Percentiles rank a stretch among this genome's conserved stretches.
Evolutionary conservation across 2,888 invertebrate species (phyloP).

Genomic region (Diaprepes abbreviatus): DNA sequence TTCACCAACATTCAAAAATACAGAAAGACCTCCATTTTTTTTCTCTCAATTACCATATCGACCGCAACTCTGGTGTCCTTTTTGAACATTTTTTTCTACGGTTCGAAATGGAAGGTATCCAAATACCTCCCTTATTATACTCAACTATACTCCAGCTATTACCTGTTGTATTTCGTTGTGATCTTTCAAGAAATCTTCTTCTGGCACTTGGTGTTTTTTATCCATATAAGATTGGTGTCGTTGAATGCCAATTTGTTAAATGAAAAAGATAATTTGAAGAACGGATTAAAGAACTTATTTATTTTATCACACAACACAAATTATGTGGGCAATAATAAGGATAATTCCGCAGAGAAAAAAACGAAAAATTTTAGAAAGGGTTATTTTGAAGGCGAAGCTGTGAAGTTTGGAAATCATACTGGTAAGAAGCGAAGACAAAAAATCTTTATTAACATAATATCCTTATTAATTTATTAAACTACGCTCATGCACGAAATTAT

Average conservation of each 20-base stretch:
- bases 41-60: conserved; percentile 38
- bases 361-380: neutral
- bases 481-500: no score
- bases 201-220: conserved; percentile 72
- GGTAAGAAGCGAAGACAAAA: no score
- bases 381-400: no score
- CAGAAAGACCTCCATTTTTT: conserved; percentile 46
- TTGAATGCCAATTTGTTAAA: conserved; percentile 23
- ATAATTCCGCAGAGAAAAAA: neutral
- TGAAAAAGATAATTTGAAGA: conserved; percentile 21
- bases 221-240: conserved; percentile 68
- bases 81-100: conserved; percentile 51
- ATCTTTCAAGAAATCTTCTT: conserved; percentile 74
- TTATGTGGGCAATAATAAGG: neutral
- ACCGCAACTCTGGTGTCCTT: conserved; percentile 37
- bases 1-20: conserved; percentile 37
- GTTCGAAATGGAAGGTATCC: conserved; percentile 16
- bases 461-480: no score
- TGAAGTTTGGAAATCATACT: conserved; percentile 15
- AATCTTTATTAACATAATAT: no score
- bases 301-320: conserved; percentile 9
- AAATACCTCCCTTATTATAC: conserved; percentile 65
- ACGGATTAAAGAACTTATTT: neutral
- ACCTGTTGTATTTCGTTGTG: conserved; percentile 73
- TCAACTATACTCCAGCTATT: conserved; percentile 72